Base-by-base conservation (phyloP, 2,113 vertebrate species). In the Rhinoderma darwinii region DNA sequence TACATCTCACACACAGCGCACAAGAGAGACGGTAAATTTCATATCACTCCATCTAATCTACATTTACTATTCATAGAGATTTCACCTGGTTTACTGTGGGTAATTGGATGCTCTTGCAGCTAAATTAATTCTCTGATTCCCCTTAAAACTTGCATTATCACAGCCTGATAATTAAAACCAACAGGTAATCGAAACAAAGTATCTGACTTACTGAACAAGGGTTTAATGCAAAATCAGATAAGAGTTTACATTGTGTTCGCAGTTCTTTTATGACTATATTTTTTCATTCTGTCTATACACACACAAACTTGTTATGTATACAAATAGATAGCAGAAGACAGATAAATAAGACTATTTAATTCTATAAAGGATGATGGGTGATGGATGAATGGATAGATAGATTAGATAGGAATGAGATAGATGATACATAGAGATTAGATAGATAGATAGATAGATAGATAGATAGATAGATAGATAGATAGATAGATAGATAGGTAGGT, bases 11-110 rank as follows among this genome's bases (percentile, higher is more conserved):
- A 80, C 59, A 68, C 44, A 32, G 84, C 41, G 76, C 61, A 51
- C 44, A 50, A 81, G 78, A 70, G 75, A 81, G 85, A 80, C 50
- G 66, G 77, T 86, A 86, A 80, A 86, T 86, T 86, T 86, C 85
- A 86, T 74, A 81, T 86, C 63, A 35, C 77, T 59, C 77, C 77
- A 82, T 86, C 77, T 86, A 86, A 86, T 86, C 85, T 86, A 86
- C 85, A 86, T 86, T 86, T 86, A 80, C 77, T 86, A 86, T 82
- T 86, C 85, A 86, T 86, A 86, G 77, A 81, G 63, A 81, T 86
- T 86, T 86, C 77, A 86, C 77, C 85, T 86, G 85, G 85, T 86
- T 86, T 86, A 86, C 85, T 86, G 85, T 61, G 77, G 66, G 66
- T 86, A 86, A 86, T 86, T 86, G 77, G 85, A 81, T 81, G 85